Evolutionary conservation across 1,140 invertebrate species (phyloP), one percentile per base, ranked within the genome.

Genomic region (Zaprionus davidi): DNA sequence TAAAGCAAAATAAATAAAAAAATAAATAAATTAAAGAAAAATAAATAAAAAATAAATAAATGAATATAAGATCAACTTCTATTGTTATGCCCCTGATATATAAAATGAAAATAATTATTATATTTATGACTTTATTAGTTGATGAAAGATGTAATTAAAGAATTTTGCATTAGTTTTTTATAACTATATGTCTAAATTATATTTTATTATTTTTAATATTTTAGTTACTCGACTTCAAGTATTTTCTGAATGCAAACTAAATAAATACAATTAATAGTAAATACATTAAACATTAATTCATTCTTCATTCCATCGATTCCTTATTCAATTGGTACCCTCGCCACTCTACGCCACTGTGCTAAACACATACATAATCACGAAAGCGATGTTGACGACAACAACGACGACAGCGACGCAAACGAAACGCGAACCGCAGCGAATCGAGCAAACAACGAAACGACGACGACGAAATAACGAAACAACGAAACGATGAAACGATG

Each of bases 401-500:
- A 15, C 38, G 15, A 41, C 15, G 38, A 36, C 63, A 34, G 36
- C 49, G 34, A 69, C 55, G 68, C 46, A 49, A 41, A 41, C 38
- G 38, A 66, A 65, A 62, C 68, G 67, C 67, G 46, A 62, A 70
- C 9, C 46, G 46, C n/a, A 31, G 65, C 56, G 53, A 71, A 60
- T 34, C 2, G 38, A 41, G 41, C 56, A 34, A 51, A 62, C 46
- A 41, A 71, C 58, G 59, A 71, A 71, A 44, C 44, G 62, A 66
- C 78, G 62, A 66, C 78, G 70, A 81, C 72, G 73, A 83, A 83
- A 58, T 59, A 51, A 85, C 76, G 78, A 83, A 77, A 77, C 74
- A 56, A 73, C 67, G 67, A 69, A 81, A 68, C 70, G 46, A 79
- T 63, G 75, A 80, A 77, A 68, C 69, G 74, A 76, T 76, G 68